Conservation (phyloP, 1,140 invertebrate genomes). For the Brachionus sp. region DNA sequence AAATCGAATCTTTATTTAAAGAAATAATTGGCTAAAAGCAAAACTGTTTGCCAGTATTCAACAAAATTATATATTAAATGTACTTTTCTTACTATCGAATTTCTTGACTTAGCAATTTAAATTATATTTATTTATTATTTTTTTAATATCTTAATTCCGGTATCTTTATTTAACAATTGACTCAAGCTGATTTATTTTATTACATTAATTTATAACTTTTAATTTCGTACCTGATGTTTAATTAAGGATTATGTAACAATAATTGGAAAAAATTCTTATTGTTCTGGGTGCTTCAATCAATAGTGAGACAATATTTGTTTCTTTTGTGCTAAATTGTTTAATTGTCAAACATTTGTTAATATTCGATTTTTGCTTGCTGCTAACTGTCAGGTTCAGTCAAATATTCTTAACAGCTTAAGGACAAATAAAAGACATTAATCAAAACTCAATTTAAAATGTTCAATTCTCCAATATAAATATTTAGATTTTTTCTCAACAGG, state of each 20-base stretch:
- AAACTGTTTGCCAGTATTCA: background rate
- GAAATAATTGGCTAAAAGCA: background rate
- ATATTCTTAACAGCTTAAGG: background rate
- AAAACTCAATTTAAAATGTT: background rate
- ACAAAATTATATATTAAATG: background rate
- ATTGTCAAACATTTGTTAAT: background rate
- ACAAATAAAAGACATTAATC: background rate
- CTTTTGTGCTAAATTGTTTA: background rate
- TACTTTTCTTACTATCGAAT: background rate
- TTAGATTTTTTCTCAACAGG: background rate
- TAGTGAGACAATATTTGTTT: background rate
- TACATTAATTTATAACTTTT: constrained; percentile 14
- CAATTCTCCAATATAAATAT: background rate
- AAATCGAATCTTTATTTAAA: background rate
- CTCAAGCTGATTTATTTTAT: constrained; percentile 25
- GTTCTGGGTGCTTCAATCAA: background rate
- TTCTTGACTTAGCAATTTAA: background rate
- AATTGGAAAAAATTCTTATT: background rate
- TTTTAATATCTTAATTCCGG: background rate
- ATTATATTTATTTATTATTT: background rate
- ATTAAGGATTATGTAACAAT: constrained; percentile 17
- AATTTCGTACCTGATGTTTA: constrained; percentile 9
- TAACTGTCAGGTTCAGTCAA: background rate
- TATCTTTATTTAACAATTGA: background rate
- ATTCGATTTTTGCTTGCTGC: background rate